These are phyloP conservation scores for Myocastor coypus DNA, from an alignment of 2,113 vertebrate species.

Conservation along the genomic window DNA sequence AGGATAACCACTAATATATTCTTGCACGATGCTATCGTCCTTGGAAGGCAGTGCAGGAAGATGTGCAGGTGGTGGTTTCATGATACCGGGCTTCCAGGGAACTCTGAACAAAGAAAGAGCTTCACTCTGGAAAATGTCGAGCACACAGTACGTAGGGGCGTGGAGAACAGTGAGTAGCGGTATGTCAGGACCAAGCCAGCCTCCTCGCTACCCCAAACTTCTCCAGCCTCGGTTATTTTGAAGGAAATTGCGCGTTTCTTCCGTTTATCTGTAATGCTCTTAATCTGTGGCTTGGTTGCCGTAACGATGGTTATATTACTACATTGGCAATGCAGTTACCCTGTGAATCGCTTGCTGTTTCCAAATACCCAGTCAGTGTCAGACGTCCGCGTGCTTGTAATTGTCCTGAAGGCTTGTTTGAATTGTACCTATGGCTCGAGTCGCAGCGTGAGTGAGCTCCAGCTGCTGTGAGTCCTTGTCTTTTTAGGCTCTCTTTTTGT, in stretches of 20 bases:
- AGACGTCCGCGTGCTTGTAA: not conserved
- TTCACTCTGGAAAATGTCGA: not conserved
- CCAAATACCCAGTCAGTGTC: not conserved
- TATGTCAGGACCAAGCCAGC: not conserved
- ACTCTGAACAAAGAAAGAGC: not conserved
- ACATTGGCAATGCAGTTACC: not conserved
- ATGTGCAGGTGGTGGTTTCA: not conserved
- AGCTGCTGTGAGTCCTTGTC: not conserved
- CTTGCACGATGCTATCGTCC: not conserved
- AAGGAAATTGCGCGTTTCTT: not conserved
- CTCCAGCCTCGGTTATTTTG: not conserved
- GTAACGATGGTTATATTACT: not conserved
- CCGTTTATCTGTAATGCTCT: conserved; percentile 31
- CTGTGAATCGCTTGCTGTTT: not conserved
- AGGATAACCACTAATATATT: not conserved
- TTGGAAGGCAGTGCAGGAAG: not conserved
- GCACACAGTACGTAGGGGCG: not conserved
- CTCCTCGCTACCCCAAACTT: not conserved
- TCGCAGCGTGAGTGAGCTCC: not conserved
- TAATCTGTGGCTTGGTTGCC: not conserved
- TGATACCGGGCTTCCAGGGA: not conserved
- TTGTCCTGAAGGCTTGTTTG: conserved; percentile 11
- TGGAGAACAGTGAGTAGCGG: not conserved
- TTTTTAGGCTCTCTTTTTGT: not conserved
- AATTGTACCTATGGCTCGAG: not conserved